Evolutionary conservation across 1,140 invertebrate species (phyloP), one percentile per base, ranked within the genome.

Genomic region (Calliphora vicina): DNA sequence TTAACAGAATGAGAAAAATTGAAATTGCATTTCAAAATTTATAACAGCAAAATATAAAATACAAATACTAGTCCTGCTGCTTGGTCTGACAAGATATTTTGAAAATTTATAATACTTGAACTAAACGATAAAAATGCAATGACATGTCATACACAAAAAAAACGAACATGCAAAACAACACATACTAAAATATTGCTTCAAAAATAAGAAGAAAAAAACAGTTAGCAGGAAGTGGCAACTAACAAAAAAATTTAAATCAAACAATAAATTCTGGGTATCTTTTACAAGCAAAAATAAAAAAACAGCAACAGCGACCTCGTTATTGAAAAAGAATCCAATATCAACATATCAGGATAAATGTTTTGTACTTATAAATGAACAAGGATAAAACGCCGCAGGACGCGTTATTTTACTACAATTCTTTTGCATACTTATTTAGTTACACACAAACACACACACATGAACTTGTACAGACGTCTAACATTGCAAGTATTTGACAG

Each of bases 401-500:
- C 61, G 61, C 23, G 61, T 25, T 67, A 23, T 67, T 17, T 2
- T 17, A 17, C n/a, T 57, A 57, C 50, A 25, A 67, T 67, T 10
- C n/a, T 23, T 57, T 67, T 67, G 61, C 61, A 67, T 67, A 67
- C 6, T 8, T 67, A 67, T 4, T 15, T 13, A 5, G 45, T 15
- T 13, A 10, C 17, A 57, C 50, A 57, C 50, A 17, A 15, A 57
- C 50, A n/a, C n/a, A 57, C 50, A 57, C 15, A 35, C 35, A 35
- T 2, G n/a, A n/a, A 8, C 35, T 5, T 35, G 6, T 35, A 35
- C 35, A 35, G 35, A 67, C 61, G 5, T 67, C n/a, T 67, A 23
- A 23, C 61, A n/a, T 43, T 78, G 74, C 20, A 45, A 78, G 74
- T 78, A 78, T 78, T 78, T 78, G 74, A 78, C 74, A 78, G 74